Evolutionary conservation across 1,140 invertebrate species (phyloP), one percentile per base, ranked within the genome.

Genomic region (Ips nitidus): DNA sequence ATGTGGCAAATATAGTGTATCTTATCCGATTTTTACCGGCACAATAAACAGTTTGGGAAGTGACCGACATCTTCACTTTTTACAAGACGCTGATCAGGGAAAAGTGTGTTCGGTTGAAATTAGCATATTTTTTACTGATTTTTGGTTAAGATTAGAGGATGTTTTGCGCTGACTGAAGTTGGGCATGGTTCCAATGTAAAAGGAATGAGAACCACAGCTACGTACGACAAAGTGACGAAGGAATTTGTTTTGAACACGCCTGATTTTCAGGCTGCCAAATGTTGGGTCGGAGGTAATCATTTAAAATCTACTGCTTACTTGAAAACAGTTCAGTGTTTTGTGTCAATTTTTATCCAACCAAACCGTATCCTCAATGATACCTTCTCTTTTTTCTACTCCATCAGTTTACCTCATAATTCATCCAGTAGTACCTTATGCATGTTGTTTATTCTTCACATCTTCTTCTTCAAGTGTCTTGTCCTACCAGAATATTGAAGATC

Each of bases 101-200:
- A 83, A 91, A 81, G 89, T 90, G 77, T 59, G 2, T 2, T n/a
- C 4, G 7, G 57, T 5, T 3, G 40, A 41, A 59, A 78, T 81
- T 41, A 89, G 89, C 1, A 83, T 85, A 8, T 86, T 89, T 77
- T 79, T 84, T 36, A 95, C 95, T 75, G 85, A 84, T 8, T 88
- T 90, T 63, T 1, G 87, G 88, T 77, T 38, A 2, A 89, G 86
- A 86, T 90, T 40, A 82, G 88, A 65, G 92, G 93, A 1, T 94
- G 91, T 77, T 93, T 97, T 82, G 92, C 92, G 5, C 80, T 98
- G 58, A 98, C 97, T 8, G 97, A 98, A 84, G 85, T 98, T 39
- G 87, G 91, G 50, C 96, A 98, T 83, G 97, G 97, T 1, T 95
- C 93, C 52, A 97, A 98, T 80, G 94, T 93, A 1, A 94, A 93